Conservation (phyloP, 2,797 vertebrate genomes). For the Syngnathus acus region DNA sequence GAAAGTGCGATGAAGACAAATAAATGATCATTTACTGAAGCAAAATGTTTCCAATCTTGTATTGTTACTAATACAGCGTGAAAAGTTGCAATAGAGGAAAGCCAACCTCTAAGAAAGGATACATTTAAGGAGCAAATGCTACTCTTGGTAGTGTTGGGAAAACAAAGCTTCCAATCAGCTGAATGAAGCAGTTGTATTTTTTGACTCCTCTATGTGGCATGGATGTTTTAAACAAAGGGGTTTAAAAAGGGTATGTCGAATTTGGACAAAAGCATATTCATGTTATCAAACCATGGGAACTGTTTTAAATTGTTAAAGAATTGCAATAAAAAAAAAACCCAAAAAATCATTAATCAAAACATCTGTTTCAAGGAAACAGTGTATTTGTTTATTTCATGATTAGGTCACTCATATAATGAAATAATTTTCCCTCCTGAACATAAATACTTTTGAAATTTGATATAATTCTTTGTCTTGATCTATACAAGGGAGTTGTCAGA, state of each 20-base stretch:
- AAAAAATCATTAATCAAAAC: background rate
- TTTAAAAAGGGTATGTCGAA: too few relatives aligned
- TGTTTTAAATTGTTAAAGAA: background rate
- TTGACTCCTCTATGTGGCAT: too few relatives aligned
- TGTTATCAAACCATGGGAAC: too few relatives aligned
- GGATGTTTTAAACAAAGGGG: too few relatives aligned
- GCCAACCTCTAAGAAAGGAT: background rate
- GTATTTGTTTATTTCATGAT: background rate
- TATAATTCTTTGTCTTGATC: background rate
- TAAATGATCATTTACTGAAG: slow-evolving; percentile 69
- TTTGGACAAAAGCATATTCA: too few relatives aligned
- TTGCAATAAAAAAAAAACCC: background rate
- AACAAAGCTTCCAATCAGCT: too few relatives aligned
- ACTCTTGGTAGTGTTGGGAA: background rate
- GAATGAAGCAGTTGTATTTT: too few relatives aligned
- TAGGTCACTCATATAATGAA: background rate
- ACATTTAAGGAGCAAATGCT: background rate
- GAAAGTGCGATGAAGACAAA: slow-evolving; percentile 68
- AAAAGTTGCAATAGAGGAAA: background rate
- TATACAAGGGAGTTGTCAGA: background rate
- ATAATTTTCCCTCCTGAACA: background rate
- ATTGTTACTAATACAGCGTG: background rate
- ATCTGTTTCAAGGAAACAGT: background rate
- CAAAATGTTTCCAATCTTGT: slow-evolving; percentile 2
- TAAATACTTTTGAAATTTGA: background rate